Evolutionary conservation across 2,797 vertebrate genomes (phyloP).

Genomic region (Lophius americanus): DNA sequence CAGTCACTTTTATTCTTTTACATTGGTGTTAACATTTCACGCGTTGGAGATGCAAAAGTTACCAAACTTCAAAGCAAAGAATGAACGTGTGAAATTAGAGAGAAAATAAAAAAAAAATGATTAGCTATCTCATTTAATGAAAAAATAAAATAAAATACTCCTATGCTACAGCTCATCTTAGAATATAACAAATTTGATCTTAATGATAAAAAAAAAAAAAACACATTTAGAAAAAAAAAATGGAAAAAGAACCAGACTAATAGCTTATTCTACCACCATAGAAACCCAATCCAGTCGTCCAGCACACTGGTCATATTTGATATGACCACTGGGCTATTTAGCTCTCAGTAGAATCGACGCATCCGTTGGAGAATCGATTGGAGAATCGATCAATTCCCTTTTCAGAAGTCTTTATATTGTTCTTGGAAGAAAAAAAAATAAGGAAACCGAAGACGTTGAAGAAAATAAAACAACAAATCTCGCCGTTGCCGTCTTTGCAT

Average conservation of each 20-base stretch:
- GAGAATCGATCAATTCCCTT: conserved; percentile 69
- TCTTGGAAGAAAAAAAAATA: conserved; percentile 32
- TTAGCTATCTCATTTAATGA: conserved; percentile 68
- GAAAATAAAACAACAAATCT: conserved; percentile 15
- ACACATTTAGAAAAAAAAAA: conserved; percentile 43
- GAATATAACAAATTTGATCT: conserved; percentile 66
- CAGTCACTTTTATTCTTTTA: conserved; percentile 26
- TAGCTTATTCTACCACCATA: conserved; percentile 79
- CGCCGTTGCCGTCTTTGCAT: conserved; percentile 55
- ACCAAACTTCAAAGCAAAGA: conserved; percentile 45
- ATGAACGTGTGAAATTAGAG: conserved; percentile 53
- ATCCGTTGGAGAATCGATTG: conserved; percentile 64
- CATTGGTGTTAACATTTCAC: conserved; percentile 51
- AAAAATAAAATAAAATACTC: conserved; percentile 60
- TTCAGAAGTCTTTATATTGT: conserved; percentile 61
- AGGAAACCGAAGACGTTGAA: conserved; percentile 27
- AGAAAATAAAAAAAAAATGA: conserved; percentile 62
- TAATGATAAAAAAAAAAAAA: conserved; percentile 52
- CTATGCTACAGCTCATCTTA: conserved; percentile 75
- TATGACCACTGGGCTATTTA: conserved; percentile 77
- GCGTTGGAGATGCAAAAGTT: conserved; percentile 45
- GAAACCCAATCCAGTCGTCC: conserved; percentile 68
- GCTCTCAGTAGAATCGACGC: conserved; percentile 69
- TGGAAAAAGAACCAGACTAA: conserved; percentile 75
- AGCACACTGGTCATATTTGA: conserved; percentile 78